These are phyloP conservation scores for Crocodylus rhombifer DNA, from an alignment of 2,797 vertebrate genomes.

Conservation along the genomic window DNA sequence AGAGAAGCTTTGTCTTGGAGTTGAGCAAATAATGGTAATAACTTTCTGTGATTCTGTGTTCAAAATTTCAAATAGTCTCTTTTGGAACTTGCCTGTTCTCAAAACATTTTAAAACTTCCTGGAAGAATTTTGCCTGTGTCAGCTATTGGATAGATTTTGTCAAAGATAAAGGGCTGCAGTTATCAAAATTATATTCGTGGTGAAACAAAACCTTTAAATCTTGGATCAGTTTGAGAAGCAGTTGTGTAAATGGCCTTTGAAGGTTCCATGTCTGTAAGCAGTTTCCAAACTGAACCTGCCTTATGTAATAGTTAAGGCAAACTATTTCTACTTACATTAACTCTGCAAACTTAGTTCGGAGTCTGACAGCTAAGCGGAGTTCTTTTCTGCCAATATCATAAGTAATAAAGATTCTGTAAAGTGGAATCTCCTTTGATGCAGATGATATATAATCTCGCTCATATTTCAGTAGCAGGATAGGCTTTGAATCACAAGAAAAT, in stretches of 20 bases:
- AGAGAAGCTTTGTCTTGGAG: too few species aligned
- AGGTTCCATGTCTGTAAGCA: not conserved
- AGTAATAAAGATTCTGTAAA: not conserved
- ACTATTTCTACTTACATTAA: not conserved
- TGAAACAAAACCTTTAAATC: not conserved
- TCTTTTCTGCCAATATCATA: constrained; percentile 49
- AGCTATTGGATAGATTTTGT: not conserved
- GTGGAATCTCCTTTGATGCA: not conserved
- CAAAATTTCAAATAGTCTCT: not conserved
- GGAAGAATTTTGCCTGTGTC: not conserved
- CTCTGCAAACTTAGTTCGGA: not conserved
- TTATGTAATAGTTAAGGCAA: not conserved
- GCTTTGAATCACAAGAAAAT: not conserved
- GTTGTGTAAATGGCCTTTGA: not conserved
- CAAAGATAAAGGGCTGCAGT: not conserved
- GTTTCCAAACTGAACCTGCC: not conserved
- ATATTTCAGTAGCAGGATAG: not conserved
- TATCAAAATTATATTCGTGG: not conserved
- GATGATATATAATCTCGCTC: not conserved
- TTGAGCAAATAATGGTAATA: too few species aligned
- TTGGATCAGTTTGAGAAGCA: not conserved
- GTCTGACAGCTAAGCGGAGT: constrained; percentile 39
- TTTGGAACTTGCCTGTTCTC: not conserved
- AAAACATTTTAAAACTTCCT: not conserved
- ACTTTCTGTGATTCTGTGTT: not conserved